These are phyloP conservation scores for Nowickia ferox DNA, from an alignment of 2,888 invertebrate species.

Conservation along the genomic window DNA sequence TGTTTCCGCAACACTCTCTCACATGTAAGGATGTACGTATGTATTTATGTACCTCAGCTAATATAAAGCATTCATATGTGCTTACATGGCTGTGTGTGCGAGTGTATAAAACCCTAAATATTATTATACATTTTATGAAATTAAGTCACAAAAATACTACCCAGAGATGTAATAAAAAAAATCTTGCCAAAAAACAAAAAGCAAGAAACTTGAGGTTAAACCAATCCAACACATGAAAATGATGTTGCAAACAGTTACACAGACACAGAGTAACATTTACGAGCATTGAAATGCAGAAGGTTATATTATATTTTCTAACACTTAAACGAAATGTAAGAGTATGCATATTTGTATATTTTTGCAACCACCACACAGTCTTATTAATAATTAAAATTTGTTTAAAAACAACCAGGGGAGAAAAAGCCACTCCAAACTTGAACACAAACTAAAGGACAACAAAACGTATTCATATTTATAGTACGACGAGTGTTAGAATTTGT, in stretches of 20 bases:
- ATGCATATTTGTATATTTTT: conserved; percentile 6
- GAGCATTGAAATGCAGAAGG: conserved; percentile 28
- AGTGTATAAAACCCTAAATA: conserved; percentile 53
- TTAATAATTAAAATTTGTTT: conserved; percentile 67
- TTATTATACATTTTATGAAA: conserved; percentile 58
- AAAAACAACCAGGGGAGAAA: conserved; percentile 19
- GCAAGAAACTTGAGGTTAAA: conserved; percentile 39
- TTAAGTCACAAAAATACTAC: conserved; percentile 54
- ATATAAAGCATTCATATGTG: background rate
- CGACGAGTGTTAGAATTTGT: conserved; percentile 34
- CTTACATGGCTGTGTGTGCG: background rate
- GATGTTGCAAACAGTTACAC: conserved; percentile 36
- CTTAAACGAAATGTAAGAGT: background rate
- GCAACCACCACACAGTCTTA: conserved; percentile 48
- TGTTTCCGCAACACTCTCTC: background rate
- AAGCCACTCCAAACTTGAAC: conserved; percentile 25
- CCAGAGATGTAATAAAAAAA: conserved; percentile 45
- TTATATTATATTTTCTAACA: conserved; percentile 24
- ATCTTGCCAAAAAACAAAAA: conserved; percentile 25
- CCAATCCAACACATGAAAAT: conserved; percentile 50
- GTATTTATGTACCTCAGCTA: background rate
- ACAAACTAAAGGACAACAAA: conserved; percentile 3
- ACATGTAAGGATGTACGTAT: too few relatives aligned
- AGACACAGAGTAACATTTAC: conserved; percentile 27
- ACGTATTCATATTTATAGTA: conserved; percentile 29